Percentiles rank a stretch among this genome's conserved stretches.
Evolutionary conservation across 92 coral and sea anemone species (phyloP).

Genomic region (Paramuricea clavata): DNA sequence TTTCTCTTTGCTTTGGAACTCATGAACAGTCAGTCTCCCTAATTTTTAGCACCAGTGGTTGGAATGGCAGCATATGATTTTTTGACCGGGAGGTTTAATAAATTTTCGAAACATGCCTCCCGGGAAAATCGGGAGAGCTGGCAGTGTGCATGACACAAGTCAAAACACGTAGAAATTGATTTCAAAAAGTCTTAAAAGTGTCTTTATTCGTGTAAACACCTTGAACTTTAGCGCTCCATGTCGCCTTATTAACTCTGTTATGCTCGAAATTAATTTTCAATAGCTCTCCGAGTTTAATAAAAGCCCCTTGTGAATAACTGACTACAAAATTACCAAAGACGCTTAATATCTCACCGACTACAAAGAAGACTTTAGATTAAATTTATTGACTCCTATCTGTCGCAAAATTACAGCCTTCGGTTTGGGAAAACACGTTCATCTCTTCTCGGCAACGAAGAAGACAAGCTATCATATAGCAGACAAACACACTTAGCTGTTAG

Average conservation of each 20-base stretch:
- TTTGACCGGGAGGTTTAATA: too few species aligned
- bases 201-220: neutral
- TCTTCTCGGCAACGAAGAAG: neutral
- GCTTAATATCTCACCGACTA: slow-evolving; percentile 3
- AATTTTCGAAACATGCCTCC: too few species aligned
- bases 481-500: neutral
- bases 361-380: slow-evolving; percentile 3
- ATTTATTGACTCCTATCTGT: slow-evolving; percentile 14
- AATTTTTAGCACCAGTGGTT: too few species aligned
- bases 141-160: too few species aligned
- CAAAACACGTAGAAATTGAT: neutral
- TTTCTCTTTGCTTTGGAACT: too few species aligned
- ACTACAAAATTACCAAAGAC: slow-evolving; percentile 20
- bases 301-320: slow-evolving; percentile 6
- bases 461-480: neutral
- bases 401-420: neutral
- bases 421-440: neutral
- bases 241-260: slow-evolving; percentile 24
- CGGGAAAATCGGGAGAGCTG: too few species aligned
- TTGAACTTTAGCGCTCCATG: neutral
- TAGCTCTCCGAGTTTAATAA: slow-evolving; percentile 22
- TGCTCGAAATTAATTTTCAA: slow-evolving; percentile 30
- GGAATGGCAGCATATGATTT: too few species aligned
- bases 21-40: too few species aligned
- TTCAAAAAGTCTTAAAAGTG: neutral